These are phyloP conservation scores for Eriocheir sinensis DNA, from an alignment of 1,140 invertebrate genomes.

Conservation along the genomic window DNA sequence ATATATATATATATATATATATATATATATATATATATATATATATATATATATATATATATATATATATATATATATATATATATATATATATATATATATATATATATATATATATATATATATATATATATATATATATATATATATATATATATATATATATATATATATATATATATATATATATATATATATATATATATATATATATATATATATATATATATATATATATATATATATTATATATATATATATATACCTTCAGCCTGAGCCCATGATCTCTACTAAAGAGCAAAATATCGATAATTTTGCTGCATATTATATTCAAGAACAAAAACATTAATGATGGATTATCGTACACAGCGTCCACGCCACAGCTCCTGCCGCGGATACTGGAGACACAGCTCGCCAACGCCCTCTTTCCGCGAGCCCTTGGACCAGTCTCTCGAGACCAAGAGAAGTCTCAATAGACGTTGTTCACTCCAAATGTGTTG, in stretches of 20 bases:
- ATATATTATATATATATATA: conserved; percentile 11
- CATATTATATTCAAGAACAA: too few species aligned
- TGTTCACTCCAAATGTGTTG: too few species aligned
- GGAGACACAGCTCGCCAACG: too few species aligned
- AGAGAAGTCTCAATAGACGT: too few species aligned
- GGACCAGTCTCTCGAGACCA: too few species aligned
- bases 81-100: conserved; percentile 30
- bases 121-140: conserved; percentile 37
- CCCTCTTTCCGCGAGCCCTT: too few species aligned
- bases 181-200: conserved; percentile 29
- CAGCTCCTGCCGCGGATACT: too few species aligned
- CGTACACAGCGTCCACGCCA: too few species aligned
- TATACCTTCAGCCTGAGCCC: too few species aligned
- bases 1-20: conserved; percentile 42
- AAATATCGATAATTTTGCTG: too few species aligned
- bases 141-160: conserved; percentile 37
- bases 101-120: neutral
- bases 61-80: neutral
- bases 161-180: conserved; percentile 31
- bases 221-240: conserved; percentile 35
- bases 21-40: conserved; percentile 42
- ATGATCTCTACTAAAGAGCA: too few species aligned
- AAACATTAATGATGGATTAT: too few species aligned
- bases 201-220: conserved; percentile 30
- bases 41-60: conserved; percentile 31